These are phyloP conservation scores for Drosophila neotestacea DNA, from an alignment of 2,888 invertebrate genomes.

Conservation along the genomic window DNA sequence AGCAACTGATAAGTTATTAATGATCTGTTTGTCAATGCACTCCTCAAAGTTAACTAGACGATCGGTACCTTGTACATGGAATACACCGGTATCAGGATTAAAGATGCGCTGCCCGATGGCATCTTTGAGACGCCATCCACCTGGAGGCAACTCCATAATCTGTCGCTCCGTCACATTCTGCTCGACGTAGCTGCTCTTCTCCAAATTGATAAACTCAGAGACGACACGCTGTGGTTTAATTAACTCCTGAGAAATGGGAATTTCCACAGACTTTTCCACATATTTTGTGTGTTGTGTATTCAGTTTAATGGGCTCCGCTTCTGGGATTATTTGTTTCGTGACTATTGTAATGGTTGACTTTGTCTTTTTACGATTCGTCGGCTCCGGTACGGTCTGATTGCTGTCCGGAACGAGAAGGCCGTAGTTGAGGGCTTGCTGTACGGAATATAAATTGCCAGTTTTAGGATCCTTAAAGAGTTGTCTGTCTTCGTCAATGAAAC, in stretches of 20 bases:
- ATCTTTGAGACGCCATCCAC: constrained; percentile 93
- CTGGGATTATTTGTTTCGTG: constrained; percentile 86
- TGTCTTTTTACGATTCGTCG: constrained; percentile 84
- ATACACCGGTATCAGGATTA: constrained; percentile 93
- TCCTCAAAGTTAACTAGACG: constrained; percentile 93
- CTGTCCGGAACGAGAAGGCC: constrained; percentile 89
- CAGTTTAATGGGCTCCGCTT: constrained; percentile 81
- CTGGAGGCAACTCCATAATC: constrained; percentile 91
- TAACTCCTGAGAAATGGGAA: constrained; percentile 81
- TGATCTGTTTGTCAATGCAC: constrained; percentile 93
- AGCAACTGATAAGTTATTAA: constrained; percentile 92
- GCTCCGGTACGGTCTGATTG: constrained; percentile 86
- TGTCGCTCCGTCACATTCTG: constrained; percentile 87
- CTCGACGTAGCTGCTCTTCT: constrained; percentile 85
- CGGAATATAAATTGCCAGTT: constrained; percentile 90
- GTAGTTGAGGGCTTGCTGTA: constrained; percentile 91
- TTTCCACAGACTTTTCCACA: constrained; percentile 83
- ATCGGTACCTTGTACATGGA: constrained; percentile 94
- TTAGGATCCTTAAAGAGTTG: constrained; percentile 92
- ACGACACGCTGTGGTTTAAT: constrained; percentile 83
- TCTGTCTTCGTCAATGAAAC: constrained; percentile 92
- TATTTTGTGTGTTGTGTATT: constrained; percentile 78
- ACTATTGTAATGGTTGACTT: constrained; percentile 87
- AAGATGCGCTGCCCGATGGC: constrained; percentile 93
- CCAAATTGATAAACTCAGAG: constrained; percentile 85